Conservation (phyloP, 2,113 vertebrate genomes). For the Brienomyrus longianalis region DNA sequence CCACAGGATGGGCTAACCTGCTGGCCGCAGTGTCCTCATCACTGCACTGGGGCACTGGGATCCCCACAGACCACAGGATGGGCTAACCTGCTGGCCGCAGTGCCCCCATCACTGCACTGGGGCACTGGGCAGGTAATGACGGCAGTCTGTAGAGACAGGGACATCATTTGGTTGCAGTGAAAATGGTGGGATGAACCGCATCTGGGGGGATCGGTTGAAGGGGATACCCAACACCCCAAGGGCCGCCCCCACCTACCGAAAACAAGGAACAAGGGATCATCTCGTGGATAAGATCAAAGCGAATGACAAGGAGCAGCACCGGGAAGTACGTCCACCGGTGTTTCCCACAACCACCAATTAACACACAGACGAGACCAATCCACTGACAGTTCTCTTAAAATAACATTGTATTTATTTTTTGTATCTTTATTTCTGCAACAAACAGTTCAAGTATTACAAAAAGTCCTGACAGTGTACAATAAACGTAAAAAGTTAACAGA, state of each 20-base stretch:
- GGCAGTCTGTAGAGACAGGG: no score
- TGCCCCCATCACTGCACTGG: no score
- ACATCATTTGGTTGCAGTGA: background rate
- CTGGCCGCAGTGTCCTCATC: no score
- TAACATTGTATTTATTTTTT: constrained; percentile 49
- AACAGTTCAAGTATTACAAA: constrained; percentile 92
- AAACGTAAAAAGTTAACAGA: constrained; percentile 76
- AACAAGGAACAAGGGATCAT: background rate
- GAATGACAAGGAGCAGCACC: background rate
- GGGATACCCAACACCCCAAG: background rate
- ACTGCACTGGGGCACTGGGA: no score
- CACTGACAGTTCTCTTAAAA: constrained; percentile 89
- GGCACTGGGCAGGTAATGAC: no score
- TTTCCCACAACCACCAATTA: background rate
- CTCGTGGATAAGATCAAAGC: background rate
- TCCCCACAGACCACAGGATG: no score
- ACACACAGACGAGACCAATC: constrained; percentile 52
- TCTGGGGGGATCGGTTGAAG: background rate
- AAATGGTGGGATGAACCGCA: background rate
- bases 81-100: no score
- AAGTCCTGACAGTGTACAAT: background rate
- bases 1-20: no score
- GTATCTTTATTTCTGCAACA: constrained; percentile 96
- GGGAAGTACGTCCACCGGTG: background rate
- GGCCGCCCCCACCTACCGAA: background rate